Evolutionary conservation across 37 sponge, comb jelly and placozoan species (phyloP).

Genomic region (Halichondria panicea): DNA sequence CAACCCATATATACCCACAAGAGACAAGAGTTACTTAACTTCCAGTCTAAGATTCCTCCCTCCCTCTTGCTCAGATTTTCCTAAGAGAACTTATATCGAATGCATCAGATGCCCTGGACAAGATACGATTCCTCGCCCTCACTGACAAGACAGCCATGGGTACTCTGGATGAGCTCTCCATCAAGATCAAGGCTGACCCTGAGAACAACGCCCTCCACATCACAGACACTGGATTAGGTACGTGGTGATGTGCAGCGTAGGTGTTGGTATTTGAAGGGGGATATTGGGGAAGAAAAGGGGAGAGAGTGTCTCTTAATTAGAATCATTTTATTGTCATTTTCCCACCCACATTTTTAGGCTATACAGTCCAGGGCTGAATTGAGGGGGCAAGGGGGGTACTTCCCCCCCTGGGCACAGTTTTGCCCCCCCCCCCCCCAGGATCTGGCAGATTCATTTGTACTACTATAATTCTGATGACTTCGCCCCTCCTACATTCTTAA

Average conservation of each 20-base stretch:
- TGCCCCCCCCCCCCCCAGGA: no score
- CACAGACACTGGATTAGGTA: conserved; percentile 96
- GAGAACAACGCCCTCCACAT: conserved; percentile 88
- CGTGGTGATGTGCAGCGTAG: background rate
- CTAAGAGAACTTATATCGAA: conserved; percentile 97
- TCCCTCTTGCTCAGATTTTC: conserved; percentile 75
- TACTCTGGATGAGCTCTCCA: conserved; percentile 83
- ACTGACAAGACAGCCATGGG: conserved; percentile 86
- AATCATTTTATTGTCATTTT: no score
- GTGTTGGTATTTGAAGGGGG: conserved; percentile 15
- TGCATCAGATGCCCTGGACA: conserved; percentile 98
- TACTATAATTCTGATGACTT: no score
- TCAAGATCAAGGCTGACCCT: conserved; percentile 93
- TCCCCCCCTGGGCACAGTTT: no score
- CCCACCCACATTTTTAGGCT: no score
- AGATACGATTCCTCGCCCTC: conserved; percentile 96
- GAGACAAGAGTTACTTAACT: no score
- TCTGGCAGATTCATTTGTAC: no score
- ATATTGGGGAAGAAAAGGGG: background rate
- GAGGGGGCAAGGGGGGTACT: background rate
- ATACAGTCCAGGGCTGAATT: no score
- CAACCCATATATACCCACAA: no score
- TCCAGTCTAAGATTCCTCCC: no score
- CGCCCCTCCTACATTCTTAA: no score
- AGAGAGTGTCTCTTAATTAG: background rate